These are phyloP conservation scores for Cuniculus paca DNA, from an alignment of 2,797 vertebrate genomes.

Conservation along the genomic window DNA sequence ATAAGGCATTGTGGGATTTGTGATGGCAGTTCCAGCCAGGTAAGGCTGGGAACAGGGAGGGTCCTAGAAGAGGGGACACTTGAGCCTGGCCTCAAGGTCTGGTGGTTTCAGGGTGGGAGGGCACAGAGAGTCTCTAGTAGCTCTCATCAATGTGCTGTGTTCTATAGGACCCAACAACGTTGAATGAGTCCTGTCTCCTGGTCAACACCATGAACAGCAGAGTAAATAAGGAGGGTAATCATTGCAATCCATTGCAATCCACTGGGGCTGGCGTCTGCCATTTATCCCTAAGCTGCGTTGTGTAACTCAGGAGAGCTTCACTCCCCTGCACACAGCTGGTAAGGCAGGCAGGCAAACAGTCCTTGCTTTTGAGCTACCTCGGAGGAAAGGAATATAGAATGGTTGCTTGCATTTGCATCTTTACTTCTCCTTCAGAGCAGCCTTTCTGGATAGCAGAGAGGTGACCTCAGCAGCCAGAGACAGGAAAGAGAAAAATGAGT, in stretches of 20 bases:
- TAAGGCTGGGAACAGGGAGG: background rate
- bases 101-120: background rate
- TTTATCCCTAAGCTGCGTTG: background rate
- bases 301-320: background rate
- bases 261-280: background rate
- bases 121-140: background rate
- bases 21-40: background rate
- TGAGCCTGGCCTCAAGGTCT: background rate
- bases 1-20: background rate
- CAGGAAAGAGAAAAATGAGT: conserved; percentile 51
- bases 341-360: background rate
- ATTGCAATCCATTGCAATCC: background rate
- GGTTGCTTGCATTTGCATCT: conserved; percentile 64
- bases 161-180: background rate
- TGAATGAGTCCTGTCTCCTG: background rate
- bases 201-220: background rate
- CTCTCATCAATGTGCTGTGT: background rate
- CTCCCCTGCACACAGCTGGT: background rate
- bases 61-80: background rate
- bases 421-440: conserved; percentile 44
- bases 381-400: background rate
- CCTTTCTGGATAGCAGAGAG: conserved; percentile 23
- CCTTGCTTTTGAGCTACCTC: background rate
- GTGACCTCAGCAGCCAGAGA: conserved; percentile 73
- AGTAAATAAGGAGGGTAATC: background rate